Evolutionary conservation across 2,797 vertebrate genomes (phyloP), one percentile per base, ranked within the genome.

Genomic region (Philypnodon macrostomus): DNA sequence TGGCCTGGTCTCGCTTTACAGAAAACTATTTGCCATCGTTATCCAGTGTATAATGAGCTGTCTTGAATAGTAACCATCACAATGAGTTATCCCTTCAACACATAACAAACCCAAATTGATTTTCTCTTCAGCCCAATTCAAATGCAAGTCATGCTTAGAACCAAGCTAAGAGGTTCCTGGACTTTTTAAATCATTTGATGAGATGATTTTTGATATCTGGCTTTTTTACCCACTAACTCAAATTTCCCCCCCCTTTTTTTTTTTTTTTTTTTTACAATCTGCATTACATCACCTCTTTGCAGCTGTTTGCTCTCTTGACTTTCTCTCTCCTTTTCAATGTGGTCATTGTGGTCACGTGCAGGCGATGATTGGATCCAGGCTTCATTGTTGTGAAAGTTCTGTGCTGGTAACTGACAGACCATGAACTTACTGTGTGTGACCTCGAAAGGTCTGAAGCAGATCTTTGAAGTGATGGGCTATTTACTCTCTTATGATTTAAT

Each of bases 291-390:
- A 80, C 64, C 70, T 57, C 19, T 18, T 19, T 51, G 53, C 74
- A 77, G 67, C 73, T 73, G 63, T 63, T 16, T 44, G 30, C 58
- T 47, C 16, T 34, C 42, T 47, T 18, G 30, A 32, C 40, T 62
- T 38, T 18, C 38, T 19, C 30, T 35, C 24, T 30, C 35, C 54
- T 24, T 67, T 24, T 29, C 56, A 59, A 67, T 70, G 61, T 83
- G 66, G 76, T 88, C 77, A 79, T 55, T 67, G 55, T 80, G 64
- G 79, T 87, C 81, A 84, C 60, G 67, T 73, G 75, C 73, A 73
- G 29, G 9, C 27, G 33, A 36, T 84, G 81, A 88, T 89, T 87
- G 71, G 73, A 78, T 84, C 77, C 84, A 89, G 87, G 57, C 65
- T 58, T 74, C 11, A 9, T 14, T 53, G 21, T 73, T 61, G 73